Evolutionary conservation across 2,888 invertebrate genomes (phyloP), one percentile per base, ranked within the genome.

Genomic region (Hypselothyrea guttata): DNA sequence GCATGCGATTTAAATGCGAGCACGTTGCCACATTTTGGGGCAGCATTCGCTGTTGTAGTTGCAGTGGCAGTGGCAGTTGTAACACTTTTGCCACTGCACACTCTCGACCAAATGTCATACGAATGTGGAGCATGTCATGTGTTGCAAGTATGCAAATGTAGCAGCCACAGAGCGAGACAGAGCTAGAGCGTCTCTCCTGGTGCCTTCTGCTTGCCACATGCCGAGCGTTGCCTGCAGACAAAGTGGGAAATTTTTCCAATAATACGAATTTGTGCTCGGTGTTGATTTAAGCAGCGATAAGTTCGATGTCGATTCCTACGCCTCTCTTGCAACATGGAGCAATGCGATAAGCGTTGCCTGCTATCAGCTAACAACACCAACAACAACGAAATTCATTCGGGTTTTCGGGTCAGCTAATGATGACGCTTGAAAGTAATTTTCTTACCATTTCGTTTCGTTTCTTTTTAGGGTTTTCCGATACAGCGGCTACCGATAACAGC

Each of bases 91-190:
- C 30, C 38, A n/a, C n/a, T 57, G 34, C 44, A 35, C 34, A 28
- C 40, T 41, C 5, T 41, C 5, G 9, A 52, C 59, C 65, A 73
- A 82, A 77, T 81, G 84, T 77, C 84, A 62, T 68, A 66, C 62
- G 68, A 84, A 81, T 71, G 66, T 81, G 78, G 81, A 75, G 74
- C 81, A 84, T 69, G 76, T 81, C 78, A 79, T 78, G 73, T 66
- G 58, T 71, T 68, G 74, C 60, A 56, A 56, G 56, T 66, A 52
- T 76, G 70, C 63, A 38, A 38, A 38, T 38, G 61, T 55, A 56
- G 46, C 46, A 7, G 35, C 58, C 38, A 48, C 67, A 46, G 45
- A 47, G n/a, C n/a, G n/a, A n/a, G n/a, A n/a, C n/a, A n/a, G n/a
- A n/a, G n/a, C n/a, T n/a, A n/a, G n/a, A n/a, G n/a, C 31, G n/a